Evolutionary conservation across 2,888 invertebrate genomes (phyloP), one percentile per base, ranked within the genome.

Genomic region (Mylabris sibirica): DNA sequence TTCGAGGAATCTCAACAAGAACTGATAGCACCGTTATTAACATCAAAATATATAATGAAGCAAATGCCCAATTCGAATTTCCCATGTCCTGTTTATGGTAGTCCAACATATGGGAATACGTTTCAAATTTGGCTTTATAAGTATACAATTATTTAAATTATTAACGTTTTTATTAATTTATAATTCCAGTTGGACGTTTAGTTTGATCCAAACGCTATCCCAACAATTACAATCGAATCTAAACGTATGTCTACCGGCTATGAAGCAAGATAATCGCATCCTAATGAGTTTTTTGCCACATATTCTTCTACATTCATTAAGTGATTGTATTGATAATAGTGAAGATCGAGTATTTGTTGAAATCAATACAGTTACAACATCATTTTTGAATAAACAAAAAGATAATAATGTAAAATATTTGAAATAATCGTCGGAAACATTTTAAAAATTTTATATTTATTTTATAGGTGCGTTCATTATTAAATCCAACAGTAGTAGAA

Each of bases 261-360:
- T 95, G 84, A 90, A 91, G 30, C 89, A 92, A 69, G 93, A 93
- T 80, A 88, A 89, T 57, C 89, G 90, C 78, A 91, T 92, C 17
- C 82, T 93, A 69, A 90, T 91, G 80, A 88, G 92, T 65, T 93
- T 94, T 80, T 85, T 94, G 65, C 94, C 94, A 0, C 91, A 93
- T 75, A 91, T 94, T 44, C 81, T 94, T 11, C 76, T 92, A 1
- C 91, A 92, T 78, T 88, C 90, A 0, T 79, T 92, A 41, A 87
- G 90, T 78, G 88, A 89, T 71, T 87, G 88, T 41, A 78, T 78
- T 0, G 76, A 79, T 3, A 80, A 81, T 11, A 85, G 87, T 66
- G 78, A 82, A n/a, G 78, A 83, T 34, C 85, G 86, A 68, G 84
- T 89, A 34, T 86, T 84, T 72, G 85, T 87, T 60, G 91, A 91